Evolutionary conservation across 2,888 invertebrate genomes (phyloP).

Genomic region (Hoplodrina ambigua): DNA sequence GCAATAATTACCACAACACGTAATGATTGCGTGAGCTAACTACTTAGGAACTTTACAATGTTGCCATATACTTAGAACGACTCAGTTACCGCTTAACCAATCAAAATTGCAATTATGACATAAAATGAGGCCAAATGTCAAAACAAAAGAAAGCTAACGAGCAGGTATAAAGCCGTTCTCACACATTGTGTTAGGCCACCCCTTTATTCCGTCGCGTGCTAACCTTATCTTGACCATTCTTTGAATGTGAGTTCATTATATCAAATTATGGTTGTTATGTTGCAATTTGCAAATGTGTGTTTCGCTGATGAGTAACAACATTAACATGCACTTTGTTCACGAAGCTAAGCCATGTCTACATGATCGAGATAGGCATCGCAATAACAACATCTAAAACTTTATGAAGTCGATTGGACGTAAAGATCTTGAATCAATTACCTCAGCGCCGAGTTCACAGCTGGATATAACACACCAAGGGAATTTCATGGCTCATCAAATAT

Average conservation of each 20-base stretch:
- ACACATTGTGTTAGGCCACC: conserved; percentile 59
- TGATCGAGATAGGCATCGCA: conserved; percentile 44
- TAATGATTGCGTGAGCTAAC: conserved; percentile 44
- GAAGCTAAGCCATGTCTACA: conserved; percentile 39
- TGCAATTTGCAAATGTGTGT: conserved; percentile 80
- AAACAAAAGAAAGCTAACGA: conserved; percentile 65
- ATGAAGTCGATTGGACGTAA: neutral
- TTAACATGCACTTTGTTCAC: conserved; percentile 63
- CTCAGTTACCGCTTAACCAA: conserved; percentile 22
- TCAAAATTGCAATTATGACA: conserved; percentile 57
- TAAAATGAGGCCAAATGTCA: conserved; percentile 66
- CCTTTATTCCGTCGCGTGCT: conserved; percentile 74
- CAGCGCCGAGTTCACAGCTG: conserved; percentile 6
- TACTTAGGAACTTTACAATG: conserved; percentile 36
- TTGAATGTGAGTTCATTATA: conserved; percentile 77
- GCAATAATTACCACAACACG: conserved; percentile 58
- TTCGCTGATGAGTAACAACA: conserved; percentile 74
- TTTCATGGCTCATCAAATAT: conserved; percentile 51
- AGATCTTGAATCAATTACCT: conserved; percentile 16
- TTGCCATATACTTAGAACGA: conserved; percentile 8
- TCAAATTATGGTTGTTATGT: conserved; percentile 80
- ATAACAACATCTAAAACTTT: conserved; percentile 28
- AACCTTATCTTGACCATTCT: conserved; percentile 72
- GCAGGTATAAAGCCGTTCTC: conserved; percentile 63
- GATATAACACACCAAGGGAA: conserved; percentile 11